Percentiles rank a stretch among this genome's conserved stretches.
Conservation (phyloP, 1,140 invertebrate species). For the Dendrolimus punctatus region DNA sequence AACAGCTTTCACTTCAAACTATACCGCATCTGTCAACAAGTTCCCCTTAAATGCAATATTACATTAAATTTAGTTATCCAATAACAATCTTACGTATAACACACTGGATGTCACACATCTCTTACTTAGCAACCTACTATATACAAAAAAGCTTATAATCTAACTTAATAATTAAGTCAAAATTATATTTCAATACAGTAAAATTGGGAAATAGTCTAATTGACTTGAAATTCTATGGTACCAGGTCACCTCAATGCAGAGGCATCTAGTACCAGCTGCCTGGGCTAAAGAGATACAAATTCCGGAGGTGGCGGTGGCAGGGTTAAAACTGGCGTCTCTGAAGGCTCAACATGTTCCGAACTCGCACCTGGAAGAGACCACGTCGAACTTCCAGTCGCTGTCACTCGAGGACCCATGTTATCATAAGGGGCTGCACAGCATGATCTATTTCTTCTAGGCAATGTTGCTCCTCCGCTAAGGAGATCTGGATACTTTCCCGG, state of each 20-base stretch:
- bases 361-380: slow-evolving; percentile 82
- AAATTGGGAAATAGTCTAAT: slow-evolving; percentile 65
- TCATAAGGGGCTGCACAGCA: slow-evolving; percentile 78
- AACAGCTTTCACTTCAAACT: slow-evolving; percentile 33
- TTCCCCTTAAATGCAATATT: slow-evolving; percentile 47
- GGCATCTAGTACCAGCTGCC: slow-evolving; percentile 62
- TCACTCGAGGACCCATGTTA: slow-evolving; percentile 91
- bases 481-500: slow-evolving; percentile 75
- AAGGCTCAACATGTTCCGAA: slow-evolving; percentile 39
- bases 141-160: slow-evolving; percentile 33
- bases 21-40: slow-evolving; percentile 49
- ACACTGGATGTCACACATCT: slow-evolving; percentile 62
- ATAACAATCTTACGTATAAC: slow-evolving; percentile 65
- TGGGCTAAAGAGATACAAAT: slow-evolving; percentile 65
- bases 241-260: slow-evolving; percentile 62
- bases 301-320: slow-evolving; percentile 61
- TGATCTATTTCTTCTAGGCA: slow-evolving; percentile 49
- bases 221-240: slow-evolving; percentile 54
- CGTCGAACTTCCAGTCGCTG: slow-evolving; percentile 87
- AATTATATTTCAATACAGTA: slow-evolving; percentile 30
- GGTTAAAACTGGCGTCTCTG: slow-evolving; percentile 53
- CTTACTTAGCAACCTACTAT: slow-evolving; percentile 44
- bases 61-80: slow-evolving; percentile 35
- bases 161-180: not conserved
- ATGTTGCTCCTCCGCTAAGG: slow-evolving; percentile 67